Evolutionary conservation across 2,113 vertebrate species (phyloP).

Genomic region (Myanophis thanlyinensis): DNA sequence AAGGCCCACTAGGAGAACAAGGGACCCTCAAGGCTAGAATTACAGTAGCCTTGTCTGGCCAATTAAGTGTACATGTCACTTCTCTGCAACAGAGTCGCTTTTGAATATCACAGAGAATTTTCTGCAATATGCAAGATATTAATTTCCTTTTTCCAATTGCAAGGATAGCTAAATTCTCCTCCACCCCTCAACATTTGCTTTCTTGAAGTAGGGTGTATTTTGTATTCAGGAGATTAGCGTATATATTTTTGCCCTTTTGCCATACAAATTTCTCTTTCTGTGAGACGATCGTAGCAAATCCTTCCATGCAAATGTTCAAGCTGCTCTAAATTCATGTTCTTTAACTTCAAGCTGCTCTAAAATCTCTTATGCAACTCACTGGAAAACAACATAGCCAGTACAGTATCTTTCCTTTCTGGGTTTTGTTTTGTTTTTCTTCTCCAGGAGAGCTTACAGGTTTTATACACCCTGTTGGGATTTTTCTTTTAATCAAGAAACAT

Average conservation of each 20-base stretch:
- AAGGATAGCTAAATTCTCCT: constrained; percentile 5
- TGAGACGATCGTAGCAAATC: constrained; percentile 20
- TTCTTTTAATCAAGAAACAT: constrained; percentile 20
- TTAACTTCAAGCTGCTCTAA: constrained; percentile 11
- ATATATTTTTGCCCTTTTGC: not conserved
- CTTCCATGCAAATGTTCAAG: constrained; percentile 3
- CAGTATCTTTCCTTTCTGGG: not conserved
- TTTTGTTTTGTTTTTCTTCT: not conserved
- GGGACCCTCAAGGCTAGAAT: not conserved
- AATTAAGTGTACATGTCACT: not conserved
- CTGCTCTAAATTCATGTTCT: not conserved
- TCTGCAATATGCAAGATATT: not conserved
- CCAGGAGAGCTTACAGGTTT: not conserved
- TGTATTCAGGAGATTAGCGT: constrained; percentile 13
- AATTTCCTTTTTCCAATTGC: not conserved
- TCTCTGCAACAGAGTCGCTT: not conserved
- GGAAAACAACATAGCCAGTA: not conserved
- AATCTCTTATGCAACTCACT: constrained; percentile 8
- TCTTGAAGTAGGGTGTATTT: constrained; percentile 22
- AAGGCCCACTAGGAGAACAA: not conserved
- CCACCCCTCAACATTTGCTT: not conserved
- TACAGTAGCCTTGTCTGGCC: too few species aligned
- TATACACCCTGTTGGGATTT: not conserved
- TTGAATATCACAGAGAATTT: not conserved
- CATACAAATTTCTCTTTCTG: not conserved